Evolutionary conservation across 2,888 invertebrate genomes (phyloP), one percentile per base, ranked within the genome.

Genomic region (Tetranychus piercei): DNA sequence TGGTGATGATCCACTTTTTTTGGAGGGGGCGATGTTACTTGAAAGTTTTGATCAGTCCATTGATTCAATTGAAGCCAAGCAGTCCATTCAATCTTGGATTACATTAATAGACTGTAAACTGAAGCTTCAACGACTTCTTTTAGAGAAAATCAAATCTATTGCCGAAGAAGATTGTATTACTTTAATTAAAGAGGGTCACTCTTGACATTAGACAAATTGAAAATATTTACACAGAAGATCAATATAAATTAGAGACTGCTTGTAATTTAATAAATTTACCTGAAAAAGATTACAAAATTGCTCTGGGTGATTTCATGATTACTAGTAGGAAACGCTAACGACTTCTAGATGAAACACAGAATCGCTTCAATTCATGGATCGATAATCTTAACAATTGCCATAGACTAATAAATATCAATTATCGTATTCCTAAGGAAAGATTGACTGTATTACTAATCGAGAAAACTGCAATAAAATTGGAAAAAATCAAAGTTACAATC

Each of bases 151-250:
- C 8, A 23, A 44, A 71, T 44, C 44, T 6, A 71, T 44, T 43
- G 34, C 44, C 11, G 44, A 71, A 18, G 43, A 44, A 43, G 71
- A 71, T 44, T 71, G 71, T 71, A n/a, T 71, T 8, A 23, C 20
- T 9, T 44, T 71, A n/a, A 44, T 44, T 9, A 44, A 71, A 71
- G 44, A 71, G 6, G 71, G 44, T 5, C 20, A 11, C 34, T 23
- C 44, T n/a, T 71, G 18, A n/a, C n/a, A n/a, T 43, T 6, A 20
- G 44, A 2, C 71, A 44, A 71, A 43, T 71, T 23, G 71, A 71
- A 71, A 23, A 44, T 15, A 15, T 71, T 20, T 71, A 44, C 44
- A 44, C n/a, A 6, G 71, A 71, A 71, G 71, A 71, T 71, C n/a
- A 43, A 44, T 71, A 71, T 1, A 71, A 71, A 34, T 44, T 71